phyloP scores from a whole-genome alignment of 2,888 invertebrate species.

The Caenorhabditis wallacei region DNA sequence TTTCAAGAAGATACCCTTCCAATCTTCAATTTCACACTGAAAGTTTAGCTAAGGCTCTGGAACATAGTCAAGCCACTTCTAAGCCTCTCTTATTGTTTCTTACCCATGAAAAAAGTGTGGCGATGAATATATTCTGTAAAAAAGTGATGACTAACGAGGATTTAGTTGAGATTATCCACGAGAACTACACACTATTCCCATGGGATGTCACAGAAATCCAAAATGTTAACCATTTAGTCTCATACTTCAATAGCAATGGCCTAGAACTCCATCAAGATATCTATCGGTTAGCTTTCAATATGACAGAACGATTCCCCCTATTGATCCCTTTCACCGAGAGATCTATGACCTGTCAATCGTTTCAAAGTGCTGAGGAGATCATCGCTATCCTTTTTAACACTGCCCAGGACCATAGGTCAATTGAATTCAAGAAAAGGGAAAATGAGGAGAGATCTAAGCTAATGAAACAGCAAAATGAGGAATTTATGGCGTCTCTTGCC shows the following conservation, averaged over 20 bases:
- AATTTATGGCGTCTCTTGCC: conserved; percentile 75
- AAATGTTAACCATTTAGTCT: not conserved
- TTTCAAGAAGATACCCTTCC: not conserved
- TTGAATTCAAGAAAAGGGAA: conserved; percentile 11
- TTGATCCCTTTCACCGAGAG: no score
- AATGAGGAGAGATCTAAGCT: conserved; percentile 74
- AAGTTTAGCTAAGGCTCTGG: not conserved
- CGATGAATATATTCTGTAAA: conserved; percentile 91
- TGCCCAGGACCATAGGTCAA: no score
- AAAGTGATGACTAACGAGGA: conserved; percentile 90
- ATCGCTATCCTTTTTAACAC: no score
- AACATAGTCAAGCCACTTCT: not conserved
- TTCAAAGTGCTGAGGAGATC: no score
- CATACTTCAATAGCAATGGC: no score
- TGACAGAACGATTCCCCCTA: no score
- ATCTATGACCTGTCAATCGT: no score
- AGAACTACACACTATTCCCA: conserved; percentile 95
- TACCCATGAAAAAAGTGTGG: conserved; percentile 95
- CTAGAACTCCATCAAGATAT: no score
- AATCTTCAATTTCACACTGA: not conserved
- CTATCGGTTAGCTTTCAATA: no score
- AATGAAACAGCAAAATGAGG: conserved; percentile 75
- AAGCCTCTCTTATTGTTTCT: conserved; percentile 88
- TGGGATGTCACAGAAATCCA: conserved; percentile 92
- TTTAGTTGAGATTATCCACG: conserved; percentile 89